phyloP scores from a whole-genome alignment of 2,797 vertebrate species.

The Acanthiza pusilla region DNA sequence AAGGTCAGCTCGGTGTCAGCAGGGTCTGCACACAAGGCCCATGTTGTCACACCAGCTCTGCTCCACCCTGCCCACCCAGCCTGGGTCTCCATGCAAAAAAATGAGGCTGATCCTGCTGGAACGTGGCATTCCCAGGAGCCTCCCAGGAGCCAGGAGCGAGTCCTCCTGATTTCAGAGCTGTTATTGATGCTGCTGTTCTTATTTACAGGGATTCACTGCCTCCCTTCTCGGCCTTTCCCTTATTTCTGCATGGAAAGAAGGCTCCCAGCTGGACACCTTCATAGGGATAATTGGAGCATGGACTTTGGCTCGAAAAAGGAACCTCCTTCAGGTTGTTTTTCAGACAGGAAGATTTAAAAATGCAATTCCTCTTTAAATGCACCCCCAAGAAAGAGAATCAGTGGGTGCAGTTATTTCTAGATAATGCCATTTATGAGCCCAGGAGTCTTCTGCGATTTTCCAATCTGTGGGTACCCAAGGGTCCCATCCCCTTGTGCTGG shows the following conservation, averaged over 20 bases:
- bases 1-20: background rate
- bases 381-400: background rate
- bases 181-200: slow-evolving; percentile 18
- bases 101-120: slow-evolving; percentile 52
- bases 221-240: background rate
- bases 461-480: accelerated
- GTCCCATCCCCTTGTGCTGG: background rate
- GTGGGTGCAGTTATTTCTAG: background rate
- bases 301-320: background rate
- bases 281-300: background rate
- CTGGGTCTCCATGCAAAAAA: slow-evolving; percentile 21
- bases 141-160: background rate
- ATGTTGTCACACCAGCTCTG: slow-evolving; percentile 14
- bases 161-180: slow-evolving; percentile 25
- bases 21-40: slow-evolving; percentile 14
- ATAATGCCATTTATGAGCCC: background rate
- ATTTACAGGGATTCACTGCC: slow-evolving; percentile 6
- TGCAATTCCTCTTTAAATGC: accelerated
- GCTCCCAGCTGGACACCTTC: background rate
- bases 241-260: background rate
- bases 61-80: background rate
- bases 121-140: slow-evolving; percentile 38
- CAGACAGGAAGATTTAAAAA: background rate
- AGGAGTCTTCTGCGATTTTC: background rate
- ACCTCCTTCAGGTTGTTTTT: background rate